phyloP scores from a whole-genome alignment of 2,113 vertebrate genomes.

The Thalassoma bifasciatum region DNA sequence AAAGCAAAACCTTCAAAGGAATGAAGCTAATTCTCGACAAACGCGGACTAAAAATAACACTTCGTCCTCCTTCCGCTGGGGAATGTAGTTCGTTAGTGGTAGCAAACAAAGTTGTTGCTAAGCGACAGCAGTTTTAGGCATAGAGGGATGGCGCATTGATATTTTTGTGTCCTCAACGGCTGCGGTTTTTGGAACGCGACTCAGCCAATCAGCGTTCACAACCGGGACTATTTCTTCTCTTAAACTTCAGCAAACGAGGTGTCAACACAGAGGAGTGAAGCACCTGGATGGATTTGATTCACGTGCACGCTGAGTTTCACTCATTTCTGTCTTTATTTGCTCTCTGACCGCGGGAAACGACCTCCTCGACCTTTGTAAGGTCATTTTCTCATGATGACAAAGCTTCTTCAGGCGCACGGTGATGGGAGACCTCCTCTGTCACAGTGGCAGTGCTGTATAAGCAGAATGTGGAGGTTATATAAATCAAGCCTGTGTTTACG shows the following conservation, averaged over 20 bases:
- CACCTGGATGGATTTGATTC: neutral
- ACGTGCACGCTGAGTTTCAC: neutral
- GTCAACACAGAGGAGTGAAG: too few species aligned
- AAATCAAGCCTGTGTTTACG: conserved; percentile 80
- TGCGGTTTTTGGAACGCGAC: conserved; percentile 14
- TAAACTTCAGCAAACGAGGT: neutral
- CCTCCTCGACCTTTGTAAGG: conserved; percentile 57
- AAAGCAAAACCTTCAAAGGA: neutral
- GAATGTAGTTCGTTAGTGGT: conserved; percentile 36
- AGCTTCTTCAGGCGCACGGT: conserved; percentile 65
- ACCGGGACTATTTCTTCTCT: conserved; percentile 7
- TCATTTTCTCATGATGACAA: conserved; percentile 59
- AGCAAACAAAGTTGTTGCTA: conserved; percentile 71
- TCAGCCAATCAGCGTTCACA: conserved; percentile 48
- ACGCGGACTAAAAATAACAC: neutral
- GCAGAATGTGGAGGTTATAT: conserved; percentile 69
- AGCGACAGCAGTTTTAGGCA: conserved; percentile 25
- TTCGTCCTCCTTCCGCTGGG: conserved; percentile 5
- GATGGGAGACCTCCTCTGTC: conserved; percentile 54
- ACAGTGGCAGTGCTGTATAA: conserved; percentile 19
- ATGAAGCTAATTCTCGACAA: neutral
- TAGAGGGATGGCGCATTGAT: conserved; percentile 48
- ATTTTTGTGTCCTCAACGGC: conserved; percentile 40
- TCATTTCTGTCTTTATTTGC: neutral
- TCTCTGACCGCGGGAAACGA: neutral